Percentiles rank a stretch among this genome's conserved stretches.
These are phyloP conservation scores for Globodera ellingtonae DNA, from an alignment of 1,140 invertebrate genomes.

Conservation along the genomic window DNA sequence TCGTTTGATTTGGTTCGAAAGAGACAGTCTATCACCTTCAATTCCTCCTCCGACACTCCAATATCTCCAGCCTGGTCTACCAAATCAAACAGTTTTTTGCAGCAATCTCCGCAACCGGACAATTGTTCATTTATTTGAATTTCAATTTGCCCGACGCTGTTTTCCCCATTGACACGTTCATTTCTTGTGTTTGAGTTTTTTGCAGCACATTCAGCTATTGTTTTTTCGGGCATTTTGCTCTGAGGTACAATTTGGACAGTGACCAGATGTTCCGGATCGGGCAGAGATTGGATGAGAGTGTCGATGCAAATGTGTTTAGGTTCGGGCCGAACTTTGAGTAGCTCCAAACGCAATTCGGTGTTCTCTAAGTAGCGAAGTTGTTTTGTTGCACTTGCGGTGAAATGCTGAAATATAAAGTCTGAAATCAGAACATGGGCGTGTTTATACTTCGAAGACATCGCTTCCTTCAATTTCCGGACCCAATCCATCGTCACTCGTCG, in stretches of 20 bases:
- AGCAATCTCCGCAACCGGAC: not conserved
- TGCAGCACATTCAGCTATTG: not conserved
- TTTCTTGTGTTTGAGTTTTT: not conserved
- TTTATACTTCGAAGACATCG: not conserved
- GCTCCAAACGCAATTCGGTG: slow-evolving; percentile 21
- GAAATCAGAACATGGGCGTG: not conserved
- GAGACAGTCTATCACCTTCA: slow-evolving; percentile 11
- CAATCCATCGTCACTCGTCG: not conserved
- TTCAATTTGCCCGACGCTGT: not conserved
- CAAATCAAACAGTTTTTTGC: slow-evolving; percentile 8
- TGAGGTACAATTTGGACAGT: slow-evolving; percentile 10
- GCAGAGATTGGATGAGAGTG: slow-evolving; percentile 4
- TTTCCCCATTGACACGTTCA: not conserved
- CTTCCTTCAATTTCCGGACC: not conserved
- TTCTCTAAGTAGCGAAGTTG: slow-evolving; percentile 35
- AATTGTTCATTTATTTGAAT: not conserved
- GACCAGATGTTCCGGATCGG: slow-evolving; percentile 5
- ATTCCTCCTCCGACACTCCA: slow-evolving; percentile 13
- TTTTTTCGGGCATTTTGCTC: not conserved
- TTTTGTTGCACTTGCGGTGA: slow-evolving; percentile 29
- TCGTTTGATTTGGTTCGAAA: not conserved
- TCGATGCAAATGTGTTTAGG: not conserved
- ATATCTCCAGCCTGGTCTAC: slow-evolving; percentile 5
- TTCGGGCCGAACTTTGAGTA: slow-evolving; percentile 26
- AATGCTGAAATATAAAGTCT: not conserved